Evolutionary conservation across 2,888 invertebrate species (phyloP).

Genomic region (Callosobruchus maculatus): DNA sequence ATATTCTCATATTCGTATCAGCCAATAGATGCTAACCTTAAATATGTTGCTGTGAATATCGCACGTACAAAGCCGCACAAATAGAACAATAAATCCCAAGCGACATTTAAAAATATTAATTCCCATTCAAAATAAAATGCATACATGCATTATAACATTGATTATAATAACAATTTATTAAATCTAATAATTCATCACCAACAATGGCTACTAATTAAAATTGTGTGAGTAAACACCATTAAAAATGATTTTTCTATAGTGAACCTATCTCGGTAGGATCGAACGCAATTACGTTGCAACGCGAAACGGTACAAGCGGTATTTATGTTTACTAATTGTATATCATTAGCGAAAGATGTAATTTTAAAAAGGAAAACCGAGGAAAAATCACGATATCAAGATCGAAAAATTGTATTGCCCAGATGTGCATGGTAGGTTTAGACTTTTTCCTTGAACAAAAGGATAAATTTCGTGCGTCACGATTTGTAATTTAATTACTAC

Average conservation of each 20-base stretch:
- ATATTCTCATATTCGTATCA: too few relatives aligned
- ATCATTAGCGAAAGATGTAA: slow-evolving; percentile 1
- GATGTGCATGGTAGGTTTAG: background rate
- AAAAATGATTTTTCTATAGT: background rate
- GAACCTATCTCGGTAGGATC: background rate
- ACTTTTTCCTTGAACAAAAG: background rate
- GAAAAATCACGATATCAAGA: slow-evolving; percentile 1
- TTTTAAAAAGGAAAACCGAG: background rate
- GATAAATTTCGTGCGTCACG: background rate
- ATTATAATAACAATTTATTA: background rate
- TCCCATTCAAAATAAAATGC: background rate
- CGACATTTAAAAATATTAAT: background rate
- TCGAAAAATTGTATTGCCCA: background rate
- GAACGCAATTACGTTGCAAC: background rate
- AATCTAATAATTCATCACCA: background rate
- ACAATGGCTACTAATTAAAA: background rate
- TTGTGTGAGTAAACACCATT: slow-evolving; percentile 2
- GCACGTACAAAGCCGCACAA: background rate
- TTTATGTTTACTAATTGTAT: slow-evolving; percentile 2
- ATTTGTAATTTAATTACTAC: background rate
- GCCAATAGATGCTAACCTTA: background rate
- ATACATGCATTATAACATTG: background rate
- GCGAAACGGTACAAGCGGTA: background rate
- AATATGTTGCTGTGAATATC: background rate
- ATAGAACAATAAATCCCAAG: background rate